A percentile compares a stretch with the other conserved stretches of the same genome.
Evolutionary conservation across 2,113 vertebrate genomes (phyloP).

Genomic region (Sphaerodactylus townsendi): DNA sequence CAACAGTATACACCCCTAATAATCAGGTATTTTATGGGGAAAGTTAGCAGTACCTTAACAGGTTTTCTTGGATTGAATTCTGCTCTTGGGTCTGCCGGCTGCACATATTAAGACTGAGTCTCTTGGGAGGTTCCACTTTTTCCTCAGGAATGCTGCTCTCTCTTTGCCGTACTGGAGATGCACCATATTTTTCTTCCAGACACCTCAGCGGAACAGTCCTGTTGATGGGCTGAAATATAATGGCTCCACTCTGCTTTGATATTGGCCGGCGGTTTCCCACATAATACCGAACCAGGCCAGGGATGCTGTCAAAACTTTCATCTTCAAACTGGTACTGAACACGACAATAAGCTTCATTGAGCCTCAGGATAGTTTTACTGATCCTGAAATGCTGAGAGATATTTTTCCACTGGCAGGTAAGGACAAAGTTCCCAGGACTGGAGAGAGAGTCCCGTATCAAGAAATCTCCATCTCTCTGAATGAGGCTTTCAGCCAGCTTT

Average conservation of each 20-base stretch:
- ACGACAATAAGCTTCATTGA: conserved; percentile 91
- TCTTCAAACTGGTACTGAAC: conserved; percentile 91
- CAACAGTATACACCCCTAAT: no score
- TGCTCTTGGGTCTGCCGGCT: conserved; percentile 75
- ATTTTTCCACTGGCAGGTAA: conserved; percentile 96
- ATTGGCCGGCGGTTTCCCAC: conserved; percentile 92
- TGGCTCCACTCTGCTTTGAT: conserved; percentile 90
- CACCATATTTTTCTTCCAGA: conserved; percentile 89
- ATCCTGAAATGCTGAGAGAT: conserved; percentile 96
- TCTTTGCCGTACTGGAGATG: conserved; percentile 58
- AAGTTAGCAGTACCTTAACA: conserved; percentile 80
- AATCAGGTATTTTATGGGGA: background rate
- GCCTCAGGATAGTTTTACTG: conserved; percentile 82
- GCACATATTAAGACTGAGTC: conserved; percentile 85
- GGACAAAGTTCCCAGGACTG: conserved; percentile 92
- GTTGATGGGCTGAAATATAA: conserved; percentile 97
- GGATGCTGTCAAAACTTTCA: conserved; percentile 92
- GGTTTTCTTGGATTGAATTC: conserved; percentile 73
- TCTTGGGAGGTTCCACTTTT: conserved; percentile 75
- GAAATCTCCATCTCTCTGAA: conserved; percentile 96
- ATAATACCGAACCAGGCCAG: conserved; percentile 89
- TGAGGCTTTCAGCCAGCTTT: conserved; percentile 88
- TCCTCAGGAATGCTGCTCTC: conserved; percentile 65
- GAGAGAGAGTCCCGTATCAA: conserved; percentile 93
- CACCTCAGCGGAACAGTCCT: conserved; percentile 88